These are phyloP conservation scores for Steinernema hermaphroditum DNA, from an alignment of 2,888 invertebrate species.

Conservation along the genomic window DNA sequence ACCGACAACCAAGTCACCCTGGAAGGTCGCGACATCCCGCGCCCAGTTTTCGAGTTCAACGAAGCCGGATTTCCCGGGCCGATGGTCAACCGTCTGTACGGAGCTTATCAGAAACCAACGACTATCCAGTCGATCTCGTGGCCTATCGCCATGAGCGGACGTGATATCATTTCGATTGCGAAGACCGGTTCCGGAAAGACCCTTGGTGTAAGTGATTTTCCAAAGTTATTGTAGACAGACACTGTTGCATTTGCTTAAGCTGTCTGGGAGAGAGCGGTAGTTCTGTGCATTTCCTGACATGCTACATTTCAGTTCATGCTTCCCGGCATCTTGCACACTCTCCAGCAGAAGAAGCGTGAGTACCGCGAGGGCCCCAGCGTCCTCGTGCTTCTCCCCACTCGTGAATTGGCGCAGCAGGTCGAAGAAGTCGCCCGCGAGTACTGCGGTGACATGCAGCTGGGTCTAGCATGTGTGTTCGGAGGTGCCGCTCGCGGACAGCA, in stretches of 20 bases:
- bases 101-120: slow-evolving; percentile 45
- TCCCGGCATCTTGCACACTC: slow-evolving; percentile 90
- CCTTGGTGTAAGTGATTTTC: slow-evolving; percentile 76
- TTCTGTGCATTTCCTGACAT: too few relatives aligned
- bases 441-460: slow-evolving; percentile 80
- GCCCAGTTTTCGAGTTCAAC: slow-evolving; percentile 83
- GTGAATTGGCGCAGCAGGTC: slow-evolving; percentile 68
- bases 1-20: slow-evolving; percentile 82
- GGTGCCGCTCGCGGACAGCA: slow-evolving; percentile 90
- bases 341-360: slow-evolving; percentile 81
- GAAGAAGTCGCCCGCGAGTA: slow-evolving; percentile 89
- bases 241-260: too few relatives aligned
- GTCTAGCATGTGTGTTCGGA: slow-evolving; percentile 93
- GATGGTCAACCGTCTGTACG: slow-evolving; percentile 15
- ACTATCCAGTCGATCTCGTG: slow-evolving; percentile 81
- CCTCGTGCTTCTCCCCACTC: slow-evolving; percentile 66
- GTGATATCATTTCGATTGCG: slow-evolving; percentile 92
- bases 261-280: too few relatives aligned
- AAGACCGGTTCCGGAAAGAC: slow-evolving; percentile 80
- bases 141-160: slow-evolving; percentile 85
- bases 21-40: slow-evolving; percentile 80
- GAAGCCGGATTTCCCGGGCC: slow-evolving; percentile 79
- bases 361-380: slow-evolving; percentile 87
- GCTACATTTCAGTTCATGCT: slow-evolving; percentile 65
- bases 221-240: too few relatives aligned